Conservation (phyloP, 1,140 invertebrate genomes). For the Laupala kohalensis region DNA sequence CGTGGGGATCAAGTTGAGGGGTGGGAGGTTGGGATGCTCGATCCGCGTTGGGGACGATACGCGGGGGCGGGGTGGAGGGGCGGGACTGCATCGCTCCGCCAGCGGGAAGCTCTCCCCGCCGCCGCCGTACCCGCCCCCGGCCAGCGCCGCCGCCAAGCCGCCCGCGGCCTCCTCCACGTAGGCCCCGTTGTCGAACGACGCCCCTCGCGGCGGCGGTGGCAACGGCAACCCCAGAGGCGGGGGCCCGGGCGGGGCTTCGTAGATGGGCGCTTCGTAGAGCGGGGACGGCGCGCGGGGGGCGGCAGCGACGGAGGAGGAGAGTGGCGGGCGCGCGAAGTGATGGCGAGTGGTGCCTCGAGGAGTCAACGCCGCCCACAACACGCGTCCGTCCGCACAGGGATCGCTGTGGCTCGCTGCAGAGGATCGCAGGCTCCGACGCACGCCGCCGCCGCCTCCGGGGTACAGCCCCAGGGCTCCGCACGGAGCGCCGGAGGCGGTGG, state of each 20-base stretch:
- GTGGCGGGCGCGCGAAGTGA: conserved; percentile 26
- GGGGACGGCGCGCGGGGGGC: neutral
- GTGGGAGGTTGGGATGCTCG: conserved; percentile 63
- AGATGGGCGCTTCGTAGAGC: conserved; percentile 13
- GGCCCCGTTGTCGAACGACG: conserved; percentile 47
- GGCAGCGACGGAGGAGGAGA: conserved; percentile 9
- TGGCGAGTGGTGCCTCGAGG: conserved; percentile 51
- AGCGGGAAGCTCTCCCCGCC: conserved; percentile 56
- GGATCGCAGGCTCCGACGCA: conserved; percentile 38
- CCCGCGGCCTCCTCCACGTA: conserved; percentile 52
- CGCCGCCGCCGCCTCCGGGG: conserved; percentile 22
- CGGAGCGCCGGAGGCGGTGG: conserved; percentile 32
- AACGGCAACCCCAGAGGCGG: conserved; percentile 8
- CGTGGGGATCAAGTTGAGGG: conserved; percentile 54
- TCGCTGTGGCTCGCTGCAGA: conserved; percentile 28
- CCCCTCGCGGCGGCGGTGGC: conserved; percentile 23
- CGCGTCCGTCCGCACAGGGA: conserved; percentile 42
- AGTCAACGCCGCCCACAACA: conserved; percentile 71
- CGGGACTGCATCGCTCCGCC: conserved; percentile 30
- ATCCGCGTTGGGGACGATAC: conserved; percentile 67
- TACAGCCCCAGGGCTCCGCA: conserved; percentile 29
- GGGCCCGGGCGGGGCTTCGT: conserved; percentile 5
- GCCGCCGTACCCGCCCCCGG: conserved; percentile 51
- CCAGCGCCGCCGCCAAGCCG: conserved; percentile 48
- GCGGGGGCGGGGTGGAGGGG: conserved; percentile 27